Evolutionary conservation across 2,113 vertebrate genomes (phyloP).

Genomic region (Xenopus laevis): DNA sequence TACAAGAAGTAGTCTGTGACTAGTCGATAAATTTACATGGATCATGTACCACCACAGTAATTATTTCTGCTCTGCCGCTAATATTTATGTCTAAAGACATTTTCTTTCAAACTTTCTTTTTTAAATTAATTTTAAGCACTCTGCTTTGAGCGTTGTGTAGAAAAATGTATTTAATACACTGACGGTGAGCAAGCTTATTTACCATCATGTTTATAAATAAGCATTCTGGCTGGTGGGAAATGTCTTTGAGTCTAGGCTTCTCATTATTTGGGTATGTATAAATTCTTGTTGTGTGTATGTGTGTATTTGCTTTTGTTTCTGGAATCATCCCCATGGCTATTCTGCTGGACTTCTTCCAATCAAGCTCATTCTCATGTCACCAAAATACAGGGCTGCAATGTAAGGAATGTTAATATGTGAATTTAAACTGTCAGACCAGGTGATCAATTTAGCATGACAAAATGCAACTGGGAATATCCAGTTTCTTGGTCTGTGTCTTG

Average conservation of each 20-base stretch:
- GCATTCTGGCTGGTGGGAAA: neutral
- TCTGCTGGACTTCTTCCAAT: slow-evolving; percentile 64
- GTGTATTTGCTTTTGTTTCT: slow-evolving; percentile 52
- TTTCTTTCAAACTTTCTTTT: too few relatives aligned
- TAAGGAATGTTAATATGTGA: slow-evolving; percentile 66
- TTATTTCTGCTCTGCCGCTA: too few relatives aligned
- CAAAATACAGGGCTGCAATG: slow-evolving; percentile 56
- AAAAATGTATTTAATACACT: too few relatives aligned
- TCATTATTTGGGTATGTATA: slow-evolving; percentile 56
- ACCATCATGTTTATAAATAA: too few relatives aligned
- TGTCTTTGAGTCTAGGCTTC: slow-evolving; percentile 54
- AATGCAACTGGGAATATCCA: slow-evolving; percentile 47
- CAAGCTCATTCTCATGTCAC: slow-evolving; percentile 62
- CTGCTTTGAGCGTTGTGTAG: too few relatives aligned
- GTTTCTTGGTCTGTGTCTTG: slow-evolving; percentile 6
- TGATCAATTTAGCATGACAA: slow-evolving; percentile 52
- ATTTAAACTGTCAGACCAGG: slow-evolving; percentile 56
- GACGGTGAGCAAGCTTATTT: too few relatives aligned
- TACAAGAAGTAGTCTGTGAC: too few relatives aligned
- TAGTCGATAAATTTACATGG: too few relatives aligned
- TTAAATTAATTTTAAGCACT: too few relatives aligned
- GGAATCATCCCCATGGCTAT: slow-evolving; percentile 49
- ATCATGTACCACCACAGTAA: too few relatives aligned
- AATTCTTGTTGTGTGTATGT: slow-evolving; percentile 54
- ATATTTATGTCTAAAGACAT: too few relatives aligned